Evolutionary conservation across 2,113 vertebrate genomes (phyloP), one percentile per base, ranked within the genome.

Genomic region (Empidonax traillii): DNA sequence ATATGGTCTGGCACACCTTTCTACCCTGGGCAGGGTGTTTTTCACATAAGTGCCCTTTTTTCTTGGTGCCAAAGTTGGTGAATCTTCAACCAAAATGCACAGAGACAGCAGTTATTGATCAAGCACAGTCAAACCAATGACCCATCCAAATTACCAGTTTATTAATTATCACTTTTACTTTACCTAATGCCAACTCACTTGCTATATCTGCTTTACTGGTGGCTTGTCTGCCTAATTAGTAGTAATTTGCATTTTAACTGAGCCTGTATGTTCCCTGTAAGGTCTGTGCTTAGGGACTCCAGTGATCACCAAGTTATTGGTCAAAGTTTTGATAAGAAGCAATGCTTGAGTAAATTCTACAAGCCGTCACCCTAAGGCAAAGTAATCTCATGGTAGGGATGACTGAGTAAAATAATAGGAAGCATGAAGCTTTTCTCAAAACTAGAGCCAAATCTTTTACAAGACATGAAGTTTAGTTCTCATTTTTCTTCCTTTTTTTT

Each of bases 131-230:
- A 39, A 90, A 46, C 12, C 1, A 0, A 49, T 47, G 41, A 81
- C 41, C 80, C 44, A 2, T 55, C 53, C 73, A 68, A 68, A 81
- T 53, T 89, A 47, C 31, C 11, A 46, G 41, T 80, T 82, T 93
- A 87, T 92, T 93, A 89, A 93, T 92, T 87, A 87, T 90, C 92
- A 79, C 65, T 78, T 94, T 85, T 92, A 13, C 58, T 94, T 95
- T 90, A 49, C 75, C 68, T 69, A 52, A 85, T 18, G 19, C 75
- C 86, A 69, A 8, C 49, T 95, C 76, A 87, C 56, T 31, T 95
- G 90, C 86, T 73, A 91, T 58, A 61, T 89, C 90, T 92, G 62
- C 58, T 95, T 95, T 93, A 41, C 53, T 44, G 43, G 49, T 87
- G 39, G 46, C 49, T 87, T 25, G 25, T 71, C 93, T 90, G 49